A percentile compares a stretch with the other conserved stretches of the same genome.
These are phyloP conservation scores for Leptarthrus brevirostris DNA, from an alignment of 2,888 invertebrate species.

Conservation along the genomic window DNA sequence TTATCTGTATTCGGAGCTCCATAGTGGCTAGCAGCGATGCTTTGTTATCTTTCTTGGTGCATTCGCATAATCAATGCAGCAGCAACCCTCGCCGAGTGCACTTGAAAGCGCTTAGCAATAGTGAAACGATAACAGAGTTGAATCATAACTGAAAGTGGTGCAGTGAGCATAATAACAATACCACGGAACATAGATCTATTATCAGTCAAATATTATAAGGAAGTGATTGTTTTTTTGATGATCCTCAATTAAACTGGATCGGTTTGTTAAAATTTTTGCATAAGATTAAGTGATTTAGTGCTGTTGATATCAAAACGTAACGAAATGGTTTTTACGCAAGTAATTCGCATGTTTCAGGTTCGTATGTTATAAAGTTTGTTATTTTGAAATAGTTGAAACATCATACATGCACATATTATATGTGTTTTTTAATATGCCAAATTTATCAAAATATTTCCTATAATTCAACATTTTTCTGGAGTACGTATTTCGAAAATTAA, in stretches of 20 bases:
- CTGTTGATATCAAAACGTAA: too few species aligned
- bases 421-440: too few species aligned
- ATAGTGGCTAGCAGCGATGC: background rate
- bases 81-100: slow-evolving; percentile 7
- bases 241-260: background rate
- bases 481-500: too few species aligned
- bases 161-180: background rate
- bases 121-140: slow-evolving; percentile 4
- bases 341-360: background rate
- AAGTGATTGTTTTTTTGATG: background rate
- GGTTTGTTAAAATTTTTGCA: background rate
- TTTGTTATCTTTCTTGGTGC: slow-evolving; percentile 1
- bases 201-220: background rate
- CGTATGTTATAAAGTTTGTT: background rate
- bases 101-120: background rate
- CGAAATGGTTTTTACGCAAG: background rate
- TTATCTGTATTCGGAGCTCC: background rate
- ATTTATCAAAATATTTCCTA: too few species aligned
- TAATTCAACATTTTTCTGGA: too few species aligned
- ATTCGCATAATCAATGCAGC: slow-evolving; percentile 1
- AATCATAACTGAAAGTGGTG: background rate
- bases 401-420: too few species aligned
- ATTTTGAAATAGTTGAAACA: too few species aligned
- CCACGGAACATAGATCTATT: background rate
- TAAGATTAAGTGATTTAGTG: too few species aligned